Evolutionary conservation across 2,797 vertebrate species (phyloP), one percentile per base, ranked within the genome.

Genomic region (Glyptemys insculpta): DNA sequence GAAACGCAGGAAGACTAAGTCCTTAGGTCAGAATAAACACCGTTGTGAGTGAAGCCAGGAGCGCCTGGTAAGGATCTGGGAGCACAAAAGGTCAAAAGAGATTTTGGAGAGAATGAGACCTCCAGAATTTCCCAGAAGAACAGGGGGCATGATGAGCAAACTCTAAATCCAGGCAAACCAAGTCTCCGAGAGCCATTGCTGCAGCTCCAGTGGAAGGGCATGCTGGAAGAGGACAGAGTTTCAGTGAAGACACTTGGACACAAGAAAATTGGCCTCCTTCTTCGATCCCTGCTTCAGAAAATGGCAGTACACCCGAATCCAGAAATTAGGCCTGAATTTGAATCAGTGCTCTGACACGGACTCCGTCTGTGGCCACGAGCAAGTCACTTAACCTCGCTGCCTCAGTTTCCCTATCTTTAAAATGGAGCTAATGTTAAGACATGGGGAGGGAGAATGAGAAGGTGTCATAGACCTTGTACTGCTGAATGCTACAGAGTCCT

Each of bases 391-490:
- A 88, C 81, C 47, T 90, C 80, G 29, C 54, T 81, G 93, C 59
- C 53, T 84, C 34, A 2, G 1, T 91, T 1, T 3, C 84, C 89
- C 95, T 88, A 89, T 90, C 85, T 84, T 94, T 83, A 49, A 91
- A 95, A 95, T 29, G 95, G 93, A 86, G 88, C 79, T 88, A 92
- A 87, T 92, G 11, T 44, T 19, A 68, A 68, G 94, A 95, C 94
- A 94, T 90, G 37, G 91, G 94, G 92, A 95, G 57, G 19, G n/a
- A 52, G 92, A 95, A 97, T 86, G 65, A 59, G 87, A 1, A 2
- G 49, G 50, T 0, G 1, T 59, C 74, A 72, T 65, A 90, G 84
- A 90, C 37, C 87, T 91, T 87, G 90, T 44, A 12, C 86, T 94
- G 81, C 62, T 2, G 4, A 18, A 54, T 80, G 87, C 84, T 57